Base-by-base conservation (phyloP, 2,797 vertebrate species). In the Poliocrania exsul region DNA sequence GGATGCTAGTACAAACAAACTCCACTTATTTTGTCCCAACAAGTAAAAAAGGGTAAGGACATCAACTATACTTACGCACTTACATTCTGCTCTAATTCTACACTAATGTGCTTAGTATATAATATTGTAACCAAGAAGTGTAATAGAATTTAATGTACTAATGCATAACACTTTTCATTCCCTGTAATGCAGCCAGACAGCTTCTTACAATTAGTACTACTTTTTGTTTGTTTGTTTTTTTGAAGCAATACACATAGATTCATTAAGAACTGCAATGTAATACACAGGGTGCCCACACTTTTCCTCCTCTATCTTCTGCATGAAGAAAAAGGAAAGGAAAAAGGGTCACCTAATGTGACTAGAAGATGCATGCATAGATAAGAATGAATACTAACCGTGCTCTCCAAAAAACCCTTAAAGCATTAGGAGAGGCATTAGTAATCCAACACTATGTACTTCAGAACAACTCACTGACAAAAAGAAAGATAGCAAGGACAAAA, bases 281-380 rank as follows among this genome's bases (percentile, higher is more conserved):
- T 46, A 60, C 37, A 50, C 29, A 67, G 16, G 25, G 42, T 88
- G 42, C 15, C 49, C 64, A 73, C 2, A 7, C 42, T 90, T 84
- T 69, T 65, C 51, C 71, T 90, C 25, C 33, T 83, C 17, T 49
- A 49, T 88, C 38, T 79, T 91, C 35, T 64, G 46, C 56, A 24
- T 28, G 49, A 90, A 94, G 69, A 61, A 92, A 81, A 91, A 85
- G 13, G 29, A 73, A 89, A 83, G 49, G 40, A 83, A 80, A 95
- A 83, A 69, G 54, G n/a, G 70, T 93, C 70, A 86, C 46, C 64
- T 81, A 77, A 75, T 84, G 81, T 93, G 80, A 90, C 73, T 66
- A 84, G 87, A 96, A 96, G 89, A 91, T 84, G 77, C 73, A 90
- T 72, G 65, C 46, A 47, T 61, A 92, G 64, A 75, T 79, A 57